Evolutionary conservation across 2,797 vertebrate species (phyloP).

Genomic region (Premnoplex brunnescens): DNA sequence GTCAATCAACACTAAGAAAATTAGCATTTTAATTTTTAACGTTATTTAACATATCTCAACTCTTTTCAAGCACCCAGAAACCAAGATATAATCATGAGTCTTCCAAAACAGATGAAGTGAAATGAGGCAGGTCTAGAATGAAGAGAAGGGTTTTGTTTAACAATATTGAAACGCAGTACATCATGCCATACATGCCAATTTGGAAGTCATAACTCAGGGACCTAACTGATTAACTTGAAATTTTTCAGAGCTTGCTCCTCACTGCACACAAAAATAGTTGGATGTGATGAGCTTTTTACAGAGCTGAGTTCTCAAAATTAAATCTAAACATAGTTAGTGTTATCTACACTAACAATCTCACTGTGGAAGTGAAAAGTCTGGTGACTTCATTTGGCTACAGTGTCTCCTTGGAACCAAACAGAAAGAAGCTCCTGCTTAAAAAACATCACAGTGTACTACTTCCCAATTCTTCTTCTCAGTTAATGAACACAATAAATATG

Average conservation of each 20-base stretch:
- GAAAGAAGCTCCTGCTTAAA: constrained; percentile 2
- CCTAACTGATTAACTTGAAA: not conserved
- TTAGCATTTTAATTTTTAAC: not conserved
- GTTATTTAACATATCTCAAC: not conserved
- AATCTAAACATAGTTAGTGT: not conserved
- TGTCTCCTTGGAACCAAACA: not conserved
- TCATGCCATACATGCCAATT: not conserved
- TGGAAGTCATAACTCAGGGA: not conserved
- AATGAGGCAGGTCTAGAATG: not conserved
- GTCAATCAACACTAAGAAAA: not conserved
- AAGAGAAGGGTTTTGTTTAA: not conserved
- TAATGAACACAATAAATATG: not conserved
- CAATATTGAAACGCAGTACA: not conserved
- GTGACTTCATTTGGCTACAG: not conserved
- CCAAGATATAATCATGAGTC: not conserved
- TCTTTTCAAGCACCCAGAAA: not conserved
- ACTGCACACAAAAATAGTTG: not conserved
- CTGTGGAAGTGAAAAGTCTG: not conserved
- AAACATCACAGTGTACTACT: not conserved
- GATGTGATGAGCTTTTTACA: not conserved
- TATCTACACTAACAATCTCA: not conserved
- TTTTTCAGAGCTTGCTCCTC: not conserved
- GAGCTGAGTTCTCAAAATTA: not conserved
- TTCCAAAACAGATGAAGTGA: not conserved
- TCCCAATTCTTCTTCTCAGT: not conserved